Base-by-base conservation (phyloP, 2,888 invertebrate genomes). In the Adineta ricciae region DNA sequence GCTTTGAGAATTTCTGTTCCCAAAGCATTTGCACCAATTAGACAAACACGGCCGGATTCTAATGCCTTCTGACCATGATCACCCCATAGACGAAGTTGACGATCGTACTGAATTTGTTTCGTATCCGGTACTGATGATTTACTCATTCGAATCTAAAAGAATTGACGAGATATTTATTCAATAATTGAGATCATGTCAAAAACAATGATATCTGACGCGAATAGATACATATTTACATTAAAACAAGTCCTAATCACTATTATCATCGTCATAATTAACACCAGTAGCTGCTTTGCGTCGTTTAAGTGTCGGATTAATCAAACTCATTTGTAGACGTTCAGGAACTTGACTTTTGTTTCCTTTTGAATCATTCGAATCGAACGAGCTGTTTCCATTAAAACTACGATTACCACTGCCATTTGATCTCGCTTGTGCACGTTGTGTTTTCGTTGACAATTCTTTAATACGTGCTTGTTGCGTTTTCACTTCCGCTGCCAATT, bases 1-100 rank as follows among this genome's bases (percentile, higher is more conserved):
- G 96, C 95, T 90, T 99, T 99, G 49, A 99, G 91, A 86, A 95
- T 93, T 92, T 99, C 99, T 41, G 97, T 96, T 24, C 97, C 97
- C 83, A 96, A 92, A 11, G 95, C 95, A 73, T 94, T 95, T 1
- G 96, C 97, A 91, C 97, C 96, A 87, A 99, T 94, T 41, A 99
- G 90, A 90, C 97, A 98, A 88, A 98, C 93, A 90, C 95, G 94
- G 27, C 96, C 94, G 87, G 93, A 93, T 92, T 98, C 97, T 86
- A 99, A 92, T 7, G 94, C 93, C 87, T 93, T 91, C 91, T 99
- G 99, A 0, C 99, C 99, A 91, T 97, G 96, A 90, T 99, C 98
- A 87, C 98, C 98, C 99, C 99, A 99, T 88, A 99, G 27, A 82
- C 86, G 78, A 46, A 86, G 41, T 83, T 86, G 86, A 11, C 86